Base-by-base conservation (phyloP, 2,113 vertebrate genomes). In the Poeciliopsis occidentalis region DNA sequence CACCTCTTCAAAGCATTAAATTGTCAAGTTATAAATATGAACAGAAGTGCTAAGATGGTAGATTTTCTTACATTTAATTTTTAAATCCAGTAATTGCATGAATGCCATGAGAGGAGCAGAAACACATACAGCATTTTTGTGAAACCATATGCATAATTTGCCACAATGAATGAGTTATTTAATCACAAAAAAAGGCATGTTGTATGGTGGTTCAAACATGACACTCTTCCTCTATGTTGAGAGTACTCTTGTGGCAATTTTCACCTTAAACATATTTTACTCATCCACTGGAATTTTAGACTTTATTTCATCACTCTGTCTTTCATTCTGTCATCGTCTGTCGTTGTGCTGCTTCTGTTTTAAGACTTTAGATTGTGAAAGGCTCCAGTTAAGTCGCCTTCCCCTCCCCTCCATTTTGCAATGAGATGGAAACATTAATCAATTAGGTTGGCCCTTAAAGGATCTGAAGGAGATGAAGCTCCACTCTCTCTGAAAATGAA, bases 341-440 rank as follows among this genome's bases (percentile, higher is more conserved):
- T 84, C 80, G 88, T 74, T 78, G 62, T 78, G 71, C 57, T 75
- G 82, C 78, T 86, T 88, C 78, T 89, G 83, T 90, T 88, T 88
- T 88, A 85, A 87, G 87, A 73, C 87, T 85, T 34, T 71, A 84
- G 87, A 89, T 92, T 91, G 84, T 88, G 80, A 91, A 91, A 89
- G 82, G 73, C 76, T 90, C 82, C 84, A 80, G 83, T 89, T 92
- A 88, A 92, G 91, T 91, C 76, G 64, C 69, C 13, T 57, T 1
- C 32, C 44, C 15, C 30, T 74, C 76, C 78, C 68, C 76, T 80
- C 76, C 75, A 71, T 67, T 87, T 81, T 81, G 24, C 81, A 89
- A 91, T 87, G 89, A 92, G 91, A 93, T 91, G 84, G 86, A 91
- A 92, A 90, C 91, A 92, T 93, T 92, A 92, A 94, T 94, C 93